Evolutionary conservation across 2,888 invertebrate genomes (phyloP), one percentile per base, ranked within the genome.

Genomic region (Dasysyrphus albostriatus): DNA sequence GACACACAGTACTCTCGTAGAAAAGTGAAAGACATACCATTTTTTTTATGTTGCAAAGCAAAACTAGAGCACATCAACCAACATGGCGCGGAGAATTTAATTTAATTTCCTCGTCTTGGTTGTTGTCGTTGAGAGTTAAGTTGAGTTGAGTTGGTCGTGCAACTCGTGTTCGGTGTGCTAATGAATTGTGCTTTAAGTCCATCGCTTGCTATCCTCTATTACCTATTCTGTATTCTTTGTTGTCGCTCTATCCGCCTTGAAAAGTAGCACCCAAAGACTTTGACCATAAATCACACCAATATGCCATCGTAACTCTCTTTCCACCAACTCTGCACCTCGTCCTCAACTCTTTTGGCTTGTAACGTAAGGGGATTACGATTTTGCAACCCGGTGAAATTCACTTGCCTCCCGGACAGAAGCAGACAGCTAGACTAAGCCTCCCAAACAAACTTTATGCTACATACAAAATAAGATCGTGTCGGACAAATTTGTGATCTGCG

Each of bases 381-480:
- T 44, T 32, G 65, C 59, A 19, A 51, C 5, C 59, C 69, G 49
- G 81, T 78, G 78, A 87, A 82, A 78, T 87, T 87, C 78, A 82
- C 87, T 78, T 78, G 87, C 85, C 78, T 82, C 82, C 54, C 44
- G 74, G 69, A 78, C 65, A 82, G 77, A 42, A 74, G 78, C 63
- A 78, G 63, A 78, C 77, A 80, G 34, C 65, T 73, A 54, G 84
- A 74, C 78, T 74, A 51, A 37, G 77, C 42, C 51, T 51, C 14
- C 51, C 63, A 72, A 24, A 39, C 56, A 39, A 49, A 72, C 37
- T 44, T 44, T 63, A 42, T 63, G 44, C 63, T 16, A 47, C 24
- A 56, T 81, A 82, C 78, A 77, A 81, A 78, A 82, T 78, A 87
- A 82, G 87, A 87, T 87, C 87, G 87, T 87, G 87, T 87, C 77